These are phyloP conservation scores for Geococcyx californianus DNA, from an alignment of 2,113 vertebrate species.

Conservation along the genomic window DNA sequence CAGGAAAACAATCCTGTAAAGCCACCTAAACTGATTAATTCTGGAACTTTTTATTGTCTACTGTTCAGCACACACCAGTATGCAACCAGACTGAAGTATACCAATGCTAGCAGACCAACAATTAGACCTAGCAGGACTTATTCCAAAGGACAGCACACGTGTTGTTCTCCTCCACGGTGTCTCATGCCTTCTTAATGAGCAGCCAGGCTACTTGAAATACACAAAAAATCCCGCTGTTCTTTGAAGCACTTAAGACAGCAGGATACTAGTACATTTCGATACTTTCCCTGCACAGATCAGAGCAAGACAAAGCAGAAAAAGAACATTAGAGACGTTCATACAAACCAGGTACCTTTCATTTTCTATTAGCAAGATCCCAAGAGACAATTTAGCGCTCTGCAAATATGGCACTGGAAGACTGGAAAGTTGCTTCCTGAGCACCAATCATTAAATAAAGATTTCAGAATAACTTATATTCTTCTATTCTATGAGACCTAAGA, in stretches of 20 bases:
- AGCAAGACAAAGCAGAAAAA: constrained; percentile 16
- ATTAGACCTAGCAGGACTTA: neutral
- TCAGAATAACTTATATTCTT: neutral
- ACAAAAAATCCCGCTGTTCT: constrained; percentile 46
- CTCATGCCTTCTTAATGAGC: constrained; percentile 50
- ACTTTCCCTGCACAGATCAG: constrained; percentile 28
- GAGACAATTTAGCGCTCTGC: neutral
- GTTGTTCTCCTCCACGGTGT: neutral
- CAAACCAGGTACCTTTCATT: constrained; percentile 38
- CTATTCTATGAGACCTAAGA: neutral
- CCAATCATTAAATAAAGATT: constrained; percentile 15
- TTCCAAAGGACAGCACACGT: constrained; percentile 13
- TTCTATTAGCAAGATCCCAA: constrained; percentile 37
- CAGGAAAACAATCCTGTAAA: neutral
- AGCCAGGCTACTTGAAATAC: constrained; percentile 20
- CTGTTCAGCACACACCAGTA: neutral
- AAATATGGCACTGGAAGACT: constrained; percentile 26
- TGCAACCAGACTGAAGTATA: neutral
- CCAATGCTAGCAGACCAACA: neutral
- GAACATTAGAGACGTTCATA: constrained; percentile 25
- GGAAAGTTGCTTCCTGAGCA: constrained; percentile 1
- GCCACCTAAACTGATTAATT: neutral
- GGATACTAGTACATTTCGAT: constrained; percentile 24
- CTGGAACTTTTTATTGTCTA: neutral
- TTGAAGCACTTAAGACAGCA: constrained; percentile 53